A percentile compares a stretch with the other conserved stretches of the same genome.
Evolutionary conservation across 2,888 invertebrate genomes (phyloP).

Genomic region (Orthonychiurus folsomi): DNA sequence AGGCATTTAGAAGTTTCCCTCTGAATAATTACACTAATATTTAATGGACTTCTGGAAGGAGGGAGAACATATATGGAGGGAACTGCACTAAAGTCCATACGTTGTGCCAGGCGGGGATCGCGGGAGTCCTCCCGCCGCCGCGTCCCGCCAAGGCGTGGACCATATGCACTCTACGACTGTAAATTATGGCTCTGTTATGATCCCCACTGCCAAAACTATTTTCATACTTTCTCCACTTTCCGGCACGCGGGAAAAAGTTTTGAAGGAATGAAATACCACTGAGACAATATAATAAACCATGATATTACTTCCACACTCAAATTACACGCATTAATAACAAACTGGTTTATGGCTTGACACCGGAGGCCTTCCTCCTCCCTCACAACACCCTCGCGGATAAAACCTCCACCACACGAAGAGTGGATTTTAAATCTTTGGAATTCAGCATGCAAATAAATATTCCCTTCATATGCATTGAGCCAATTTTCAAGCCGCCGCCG

Average conservation of each 20-base stretch:
- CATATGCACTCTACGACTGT: not conserved
- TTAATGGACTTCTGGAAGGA: not conserved
- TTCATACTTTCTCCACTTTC: not conserved
- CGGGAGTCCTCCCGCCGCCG: no score
- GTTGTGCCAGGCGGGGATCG: no score
- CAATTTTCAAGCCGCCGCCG: no score
- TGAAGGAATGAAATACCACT: not conserved
- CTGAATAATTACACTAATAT: constrained; percentile 1
- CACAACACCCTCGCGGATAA: no score
- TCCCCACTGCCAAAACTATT: constrained; percentile 1
- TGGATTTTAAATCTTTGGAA: no score
- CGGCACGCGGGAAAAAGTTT: not conserved
- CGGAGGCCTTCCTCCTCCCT: no score
- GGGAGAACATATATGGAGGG: not conserved
- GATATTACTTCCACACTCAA: constrained; percentile 1
- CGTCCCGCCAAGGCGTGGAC: not conserved
- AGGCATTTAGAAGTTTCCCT: not conserved
- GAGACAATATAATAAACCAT: constrained; percentile 1
- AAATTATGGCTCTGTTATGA: not conserved
- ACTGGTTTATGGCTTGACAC: not conserved
- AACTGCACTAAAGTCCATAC: not conserved
- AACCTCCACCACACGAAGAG: no score
- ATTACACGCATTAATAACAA: constrained; percentile 1
- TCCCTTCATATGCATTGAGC: no score
- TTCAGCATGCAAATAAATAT: no score